Base-by-base conservation (phyloP, 2,797 vertebrate genomes). In the Anas acuta region DNA sequence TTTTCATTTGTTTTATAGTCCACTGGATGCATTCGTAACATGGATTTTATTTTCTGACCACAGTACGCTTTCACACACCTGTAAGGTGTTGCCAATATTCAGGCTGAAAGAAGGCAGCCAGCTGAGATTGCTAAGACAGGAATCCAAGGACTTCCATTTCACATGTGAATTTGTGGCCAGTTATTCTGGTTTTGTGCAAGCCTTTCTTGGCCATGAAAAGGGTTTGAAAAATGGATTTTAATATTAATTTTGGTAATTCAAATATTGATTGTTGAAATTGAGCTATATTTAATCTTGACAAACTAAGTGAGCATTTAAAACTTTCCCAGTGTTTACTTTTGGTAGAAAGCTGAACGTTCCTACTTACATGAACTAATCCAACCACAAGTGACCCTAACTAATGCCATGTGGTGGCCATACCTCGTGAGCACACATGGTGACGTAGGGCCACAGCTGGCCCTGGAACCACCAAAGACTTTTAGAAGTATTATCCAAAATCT, bases 331-430 rank as follows among this genome's bases (percentile, higher is more conserved):
- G 9, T 25, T 70, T 39, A 7, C 32, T 18, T 82, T 56, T 0
- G 0, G 18, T 53, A 33, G 45, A 37, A 7, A 79, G 15, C 21
- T 0, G 10, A 54, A 8, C 1, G 2, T 6, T 71, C 53, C 62
- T 57, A 22, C 22, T 76, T 9, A 4, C 1, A 1, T 15, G 53
- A 66, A 26, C 35, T 57, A 6, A 6, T 80, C 43, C 54, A 67
- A 20, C 12, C 43, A 22, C n/a, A 32, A 8, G 61, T 56, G 53
- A 58, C 67, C 33, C 53, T 84, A 61, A 8, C 33, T 84, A n/a
- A 39, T 33, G 37, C 6, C 19, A 32, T 0, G 1, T 14, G 10
- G 17, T 84, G 71, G 6, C 25, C 7, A 2, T 26, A 22, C 45
- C 72, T 60, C 30, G 18, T 56, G 72, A 43, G 62, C 69, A 78